A percentile compares a stretch with the other conserved stretches of the same genome.
These are phyloP conservation scores for Oithona nana DNA, from an alignment of 2,888 invertebrate species.

Conservation along the genomic window DNA sequence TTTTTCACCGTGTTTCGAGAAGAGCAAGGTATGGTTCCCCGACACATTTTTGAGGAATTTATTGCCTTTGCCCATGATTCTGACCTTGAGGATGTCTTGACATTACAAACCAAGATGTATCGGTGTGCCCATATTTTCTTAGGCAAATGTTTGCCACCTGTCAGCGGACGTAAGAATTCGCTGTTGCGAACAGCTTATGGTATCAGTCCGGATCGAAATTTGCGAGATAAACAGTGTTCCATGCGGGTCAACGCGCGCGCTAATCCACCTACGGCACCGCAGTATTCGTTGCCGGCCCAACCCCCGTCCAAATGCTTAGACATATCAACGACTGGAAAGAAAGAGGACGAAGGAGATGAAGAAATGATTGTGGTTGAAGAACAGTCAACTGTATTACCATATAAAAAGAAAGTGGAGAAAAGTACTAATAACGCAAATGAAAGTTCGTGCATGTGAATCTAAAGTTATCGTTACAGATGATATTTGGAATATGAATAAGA, in stretches of 20 bases:
- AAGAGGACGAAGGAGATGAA: too few species aligned
- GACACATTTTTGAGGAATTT: slow-evolving; percentile 14
- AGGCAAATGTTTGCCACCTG: slow-evolving; percentile 25
- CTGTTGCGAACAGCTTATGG: slow-evolving; percentile 16
- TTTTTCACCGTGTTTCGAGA: slow-evolving; percentile 13
- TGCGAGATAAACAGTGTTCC: slow-evolving; percentile 14
- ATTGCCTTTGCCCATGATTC: slow-evolving; percentile 27
- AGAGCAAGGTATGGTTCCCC: slow-evolving; percentile 14
- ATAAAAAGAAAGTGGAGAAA: too few species aligned
- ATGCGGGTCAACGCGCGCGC: slow-evolving; percentile 16
- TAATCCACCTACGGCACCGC: slow-evolving; percentile 13
- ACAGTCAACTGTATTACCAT: too few species aligned
- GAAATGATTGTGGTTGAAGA: too few species aligned
- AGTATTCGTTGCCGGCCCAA: slow-evolving; percentile 5
- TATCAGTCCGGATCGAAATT: slow-evolving; percentile 13
- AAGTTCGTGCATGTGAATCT: too few species aligned
- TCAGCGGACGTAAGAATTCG: slow-evolving; percentile 12
- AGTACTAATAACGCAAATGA: too few species aligned
- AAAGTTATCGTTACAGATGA: too few species aligned
- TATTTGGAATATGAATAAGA: too few species aligned
- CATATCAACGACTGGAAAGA: slow-evolving; percentile 4
- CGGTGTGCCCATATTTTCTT: slow-evolving; percentile 41
- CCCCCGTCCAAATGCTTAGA: slow-evolving; percentile 8
- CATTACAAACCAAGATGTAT: slow-evolving; percentile 39
- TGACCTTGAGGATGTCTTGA: slow-evolving; percentile 49